These are phyloP conservation scores for Drosophila bunnanda DNA, from an alignment of 2,888 invertebrate species.

Conservation along the genomic window DNA sequence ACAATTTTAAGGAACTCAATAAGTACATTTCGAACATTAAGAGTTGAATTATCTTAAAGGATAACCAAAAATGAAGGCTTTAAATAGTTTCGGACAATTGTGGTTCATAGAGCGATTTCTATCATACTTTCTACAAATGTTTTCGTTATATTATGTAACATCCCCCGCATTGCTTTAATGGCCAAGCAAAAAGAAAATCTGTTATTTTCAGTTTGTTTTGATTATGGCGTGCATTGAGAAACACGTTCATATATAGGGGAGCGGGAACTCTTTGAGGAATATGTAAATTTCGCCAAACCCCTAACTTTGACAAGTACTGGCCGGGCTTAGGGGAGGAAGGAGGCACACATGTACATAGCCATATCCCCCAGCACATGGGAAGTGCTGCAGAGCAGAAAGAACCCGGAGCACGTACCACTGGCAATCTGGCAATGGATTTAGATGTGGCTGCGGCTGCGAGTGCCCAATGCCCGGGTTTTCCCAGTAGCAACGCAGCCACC, in stretches of 20 bases:
- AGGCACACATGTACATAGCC: constrained; percentile 16
- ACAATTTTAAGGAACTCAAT: neutral
- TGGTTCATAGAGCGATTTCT: neutral
- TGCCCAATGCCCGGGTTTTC: constrained; percentile 81
- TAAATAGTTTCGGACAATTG: neutral
- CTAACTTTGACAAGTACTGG: constrained; percentile 10
- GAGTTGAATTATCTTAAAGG: neutral
- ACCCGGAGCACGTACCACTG: constrained; percentile 69
- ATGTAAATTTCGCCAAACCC: constrained; percentile 25
- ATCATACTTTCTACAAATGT: constrained; percentile 1
- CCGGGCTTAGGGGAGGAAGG: neutral
- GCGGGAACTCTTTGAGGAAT: constrained; percentile 12
- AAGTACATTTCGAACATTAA: neutral
- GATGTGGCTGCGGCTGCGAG: constrained; percentile 14
- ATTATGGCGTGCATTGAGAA: constrained; percentile 23
- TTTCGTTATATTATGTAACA: constrained; percentile 9
- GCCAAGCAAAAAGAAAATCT: constrained; percentile 32
- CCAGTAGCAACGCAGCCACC: constrained; percentile 83
- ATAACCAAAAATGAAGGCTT: too few species aligned
- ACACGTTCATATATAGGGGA: constrained; percentile 4
- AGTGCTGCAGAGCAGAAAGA: constrained; percentile 60
- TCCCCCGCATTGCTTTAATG: neutral
- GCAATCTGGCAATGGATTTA: constrained; percentile 50
- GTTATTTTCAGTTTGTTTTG: constrained; percentile 42
- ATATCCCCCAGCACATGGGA: constrained; percentile 19